Conservation (phyloP, 1,140 invertebrate species). For the Cryptotermes secundus region DNA sequence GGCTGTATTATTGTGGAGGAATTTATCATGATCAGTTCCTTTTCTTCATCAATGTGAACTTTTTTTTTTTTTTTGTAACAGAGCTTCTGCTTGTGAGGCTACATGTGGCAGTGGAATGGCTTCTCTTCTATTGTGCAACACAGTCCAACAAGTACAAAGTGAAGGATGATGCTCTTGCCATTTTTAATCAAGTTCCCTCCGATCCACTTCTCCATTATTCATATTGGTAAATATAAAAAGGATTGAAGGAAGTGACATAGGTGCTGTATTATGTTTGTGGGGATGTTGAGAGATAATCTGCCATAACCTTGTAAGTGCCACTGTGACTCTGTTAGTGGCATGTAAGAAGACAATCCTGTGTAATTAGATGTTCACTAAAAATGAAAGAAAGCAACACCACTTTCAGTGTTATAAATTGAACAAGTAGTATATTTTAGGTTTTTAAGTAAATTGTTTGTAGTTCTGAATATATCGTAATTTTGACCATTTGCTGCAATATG, state of each 20-base stretch:
- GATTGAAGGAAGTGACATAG: neutral
- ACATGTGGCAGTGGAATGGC: neutral
- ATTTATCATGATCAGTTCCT: too few species aligned
- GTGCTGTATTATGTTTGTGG: neutral
- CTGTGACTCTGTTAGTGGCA: neutral
- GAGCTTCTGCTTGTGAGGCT: neutral
- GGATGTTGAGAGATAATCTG: neutral
- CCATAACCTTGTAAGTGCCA: neutral
- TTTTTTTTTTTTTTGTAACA: too few species aligned
- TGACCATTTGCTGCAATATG: neutral
- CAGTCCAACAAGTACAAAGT: constrained; percentile 1
- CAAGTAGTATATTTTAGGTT: neutral
- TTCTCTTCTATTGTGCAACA: neutral
- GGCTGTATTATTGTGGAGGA: too few species aligned
- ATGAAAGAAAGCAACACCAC: constrained; percentile 3
- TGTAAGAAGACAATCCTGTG: neutral
- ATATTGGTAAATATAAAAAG: neutral
- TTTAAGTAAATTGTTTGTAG: neutral
- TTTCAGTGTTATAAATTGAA: neutral
- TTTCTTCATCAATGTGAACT: too few species aligned
- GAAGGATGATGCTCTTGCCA: neutral
- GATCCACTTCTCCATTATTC: neutral
- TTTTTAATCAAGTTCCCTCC: constrained; percentile 1
- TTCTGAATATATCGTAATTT: neutral
- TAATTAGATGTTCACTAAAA: neutral